Conservation (phyloP, 2,113 vertebrate species). For the Polyodon spathula region DNA sequence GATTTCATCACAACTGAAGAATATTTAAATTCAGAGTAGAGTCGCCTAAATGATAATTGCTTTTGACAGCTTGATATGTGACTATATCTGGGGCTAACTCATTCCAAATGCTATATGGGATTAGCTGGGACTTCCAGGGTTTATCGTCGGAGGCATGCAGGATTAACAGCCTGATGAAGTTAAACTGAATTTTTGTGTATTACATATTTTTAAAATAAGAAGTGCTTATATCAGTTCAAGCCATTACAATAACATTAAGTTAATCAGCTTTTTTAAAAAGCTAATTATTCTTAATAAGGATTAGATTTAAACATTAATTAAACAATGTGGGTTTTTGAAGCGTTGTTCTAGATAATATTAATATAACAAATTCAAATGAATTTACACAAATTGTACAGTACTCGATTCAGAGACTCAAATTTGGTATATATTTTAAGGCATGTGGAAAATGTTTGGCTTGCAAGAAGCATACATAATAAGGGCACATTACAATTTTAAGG, state of each 20-base stretch:
- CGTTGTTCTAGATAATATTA: constrained; percentile 22
- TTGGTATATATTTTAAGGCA: too few species aligned
- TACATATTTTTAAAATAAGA: constrained; percentile 33
- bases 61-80: constrained; percentile 69
- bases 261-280: constrained; percentile 58
- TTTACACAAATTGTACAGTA: too few species aligned
- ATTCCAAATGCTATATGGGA: constrained; percentile 62
- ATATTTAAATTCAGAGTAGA: constrained; percentile 34
- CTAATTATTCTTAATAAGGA: constrained; percentile 57
- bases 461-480: too few species aligned
- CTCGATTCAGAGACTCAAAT: too few species aligned
- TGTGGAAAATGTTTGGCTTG: too few species aligned
- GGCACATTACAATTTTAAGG: too few species aligned
- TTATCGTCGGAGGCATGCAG: constrained; percentile 66
- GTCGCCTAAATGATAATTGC: constrained; percentile 64
- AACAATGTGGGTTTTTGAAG: constrained; percentile 32
- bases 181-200: constrained; percentile 52
- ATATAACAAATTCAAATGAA: constrained; percentile 3
- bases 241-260: constrained; percentile 50
- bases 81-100: constrained; percentile 58
- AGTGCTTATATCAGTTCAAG: constrained; percentile 42
- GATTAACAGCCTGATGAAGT: constrained; percentile 68
- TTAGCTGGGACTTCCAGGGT: constrained; percentile 70
- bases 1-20: constrained; percentile 40
- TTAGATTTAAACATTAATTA: constrained; percentile 53